phyloP scores from a whole-genome alignment of 1,140 invertebrate species.

The Danaus plexippus region DNA sequence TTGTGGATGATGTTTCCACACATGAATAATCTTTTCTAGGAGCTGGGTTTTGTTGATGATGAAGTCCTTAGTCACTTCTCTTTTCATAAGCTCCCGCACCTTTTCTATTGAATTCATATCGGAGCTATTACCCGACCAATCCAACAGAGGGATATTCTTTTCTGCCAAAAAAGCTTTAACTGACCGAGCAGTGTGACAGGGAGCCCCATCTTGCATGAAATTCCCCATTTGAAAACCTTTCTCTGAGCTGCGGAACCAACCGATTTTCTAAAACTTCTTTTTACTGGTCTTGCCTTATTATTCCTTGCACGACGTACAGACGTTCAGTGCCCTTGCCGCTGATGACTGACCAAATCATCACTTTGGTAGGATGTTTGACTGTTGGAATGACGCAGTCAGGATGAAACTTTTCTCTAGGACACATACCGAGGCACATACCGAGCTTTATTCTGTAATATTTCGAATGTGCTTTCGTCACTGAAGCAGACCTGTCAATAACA shows the following conservation, averaged over 20 bases:
- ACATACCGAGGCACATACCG: conserved; percentile 6
- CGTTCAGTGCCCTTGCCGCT: conserved; percentile 13
- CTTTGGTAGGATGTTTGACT: conserved; percentile 4
- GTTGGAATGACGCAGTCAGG: conserved; percentile 8
- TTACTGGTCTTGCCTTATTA: conserved; percentile 14
- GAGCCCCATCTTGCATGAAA: too few species aligned
- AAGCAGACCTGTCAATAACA: conserved; percentile 7
- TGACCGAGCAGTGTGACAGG: too few species aligned
- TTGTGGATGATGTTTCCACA: too few species aligned
- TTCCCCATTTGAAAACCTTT: too few species aligned
- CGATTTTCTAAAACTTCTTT: conserved; percentile 11
- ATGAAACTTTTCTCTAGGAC: conserved; percentile 9
- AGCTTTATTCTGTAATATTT: conserved; percentile 13
- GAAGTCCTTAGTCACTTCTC: too few species aligned
- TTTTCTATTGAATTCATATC: not conserved
- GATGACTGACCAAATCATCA: conserved; percentile 16
- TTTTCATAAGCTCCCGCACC: too few species aligned
- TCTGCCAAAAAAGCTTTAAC: too few species aligned
- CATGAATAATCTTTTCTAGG: too few species aligned
- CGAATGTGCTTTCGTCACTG: conserved; percentile 11
- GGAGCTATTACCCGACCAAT: conserved; percentile 1
- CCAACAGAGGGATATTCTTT: too few species aligned
- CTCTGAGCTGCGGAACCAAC: not conserved
- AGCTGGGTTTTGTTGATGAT: too few species aligned
- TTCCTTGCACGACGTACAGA: conserved; percentile 14